phyloP scores from a whole-genome alignment of 2,797 vertebrate species.

The Florisuga fusca region DNA sequence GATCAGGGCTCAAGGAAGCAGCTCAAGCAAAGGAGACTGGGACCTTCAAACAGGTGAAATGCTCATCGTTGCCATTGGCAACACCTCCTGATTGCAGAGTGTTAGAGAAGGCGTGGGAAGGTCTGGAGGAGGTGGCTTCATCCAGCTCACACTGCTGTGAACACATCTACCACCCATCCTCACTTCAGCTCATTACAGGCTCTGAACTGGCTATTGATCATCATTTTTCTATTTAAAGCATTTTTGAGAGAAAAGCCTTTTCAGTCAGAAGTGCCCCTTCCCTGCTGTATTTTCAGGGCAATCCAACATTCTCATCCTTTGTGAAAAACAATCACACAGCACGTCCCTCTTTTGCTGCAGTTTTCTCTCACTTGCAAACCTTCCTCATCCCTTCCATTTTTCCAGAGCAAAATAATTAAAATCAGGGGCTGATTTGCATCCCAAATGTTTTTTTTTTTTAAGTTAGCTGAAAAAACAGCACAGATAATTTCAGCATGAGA shows the following conservation, averaged over 20 bases:
- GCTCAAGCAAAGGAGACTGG: neutral
- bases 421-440: neutral
- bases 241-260: neutral
- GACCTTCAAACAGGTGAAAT: neutral
- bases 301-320: neutral
- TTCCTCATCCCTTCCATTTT: neutral
- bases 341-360: neutral
- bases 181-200: neutral
- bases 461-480: neutral
- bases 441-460: neutral
- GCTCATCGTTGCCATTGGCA: constrained; percentile 31
- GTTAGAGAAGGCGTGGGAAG: constrained; percentile 12
- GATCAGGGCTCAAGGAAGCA: neutral
- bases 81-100: neutral
- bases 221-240: neutral
- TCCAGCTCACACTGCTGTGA: neutral
- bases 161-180: neutral
- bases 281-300: neutral
- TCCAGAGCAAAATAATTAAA: constrained; percentile 8
- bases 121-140: constrained; percentile 30
- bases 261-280: neutral
- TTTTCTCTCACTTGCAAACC: neutral
- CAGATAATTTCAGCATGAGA: neutral
- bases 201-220: neutral
- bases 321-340: neutral